Base-by-base conservation (phyloP, 2,113 vertebrate genomes). In the Tyrannus savana region DNA sequence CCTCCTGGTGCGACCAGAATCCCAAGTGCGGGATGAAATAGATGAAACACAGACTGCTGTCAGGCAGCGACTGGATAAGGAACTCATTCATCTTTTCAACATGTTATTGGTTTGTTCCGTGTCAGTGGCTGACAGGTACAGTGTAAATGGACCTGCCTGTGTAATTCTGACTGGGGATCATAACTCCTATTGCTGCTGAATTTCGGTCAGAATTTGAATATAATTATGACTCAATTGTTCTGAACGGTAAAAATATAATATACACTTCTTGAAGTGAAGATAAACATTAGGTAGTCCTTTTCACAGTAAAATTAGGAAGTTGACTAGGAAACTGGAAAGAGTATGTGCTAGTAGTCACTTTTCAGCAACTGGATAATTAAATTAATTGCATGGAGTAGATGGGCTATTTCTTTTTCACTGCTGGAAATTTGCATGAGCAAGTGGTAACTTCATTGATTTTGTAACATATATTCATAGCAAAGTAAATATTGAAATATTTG, bases 61-160 rank as follows among this genome's bases (percentile, higher is more conserved):
- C 77, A 98, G 98, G 89, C 99, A 99, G 89, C 98, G 98, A 39
- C 98, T 99, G 37, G 99, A 99, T 97, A 99, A 98, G 94, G 99
- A 99, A 56, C 98, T 99, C 93, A 97, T 97, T 35, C 35, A 50
- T 41, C 98, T 99, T 93, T 99, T 99, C 96, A 99, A 97, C 88
- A 97, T 95, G 6, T 56, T 99, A 82, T 98, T 99, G 37, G 97
- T 98, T 89, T 89, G 95, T 44, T 98, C 98, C 19, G 17, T 91
- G 71, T 95, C 96, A n/a, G 97, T 98, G 76, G 97, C 98, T 66
- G 98, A 99, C 98, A 99, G 99, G 99, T 99, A 98, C 56, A 10
- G 82, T 84, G 63, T 78, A 76, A 84, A 75, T 74, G 47, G 73
- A 24, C 33, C 41, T 90, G 19, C 11, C 50, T 6, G 2, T 73